Base-by-base conservation (phyloP, 1,140 invertebrate genomes). In the Cecropterus lyciades region DNA sequence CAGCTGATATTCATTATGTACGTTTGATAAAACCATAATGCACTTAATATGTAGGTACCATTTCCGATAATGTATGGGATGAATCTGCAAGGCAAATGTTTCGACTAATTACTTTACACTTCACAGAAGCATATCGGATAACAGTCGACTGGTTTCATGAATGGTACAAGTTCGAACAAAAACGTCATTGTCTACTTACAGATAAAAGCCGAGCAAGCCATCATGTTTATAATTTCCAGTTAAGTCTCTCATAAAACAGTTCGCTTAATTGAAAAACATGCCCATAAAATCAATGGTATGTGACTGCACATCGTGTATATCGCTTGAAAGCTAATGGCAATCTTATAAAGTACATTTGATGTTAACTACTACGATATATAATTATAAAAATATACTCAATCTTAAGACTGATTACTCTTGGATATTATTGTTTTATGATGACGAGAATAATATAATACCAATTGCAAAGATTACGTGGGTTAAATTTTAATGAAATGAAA, bases 211-310 rank as follows among this genome's bases (percentile, higher is more conserved):
- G 46, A 52, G 33, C 59, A 14, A 40, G 16, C 46, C 57, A 27
- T 43, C 33, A 40, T 51, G 46, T 63, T 52, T 52, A 51, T 51
- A 60, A 63, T 52, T 63, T 63, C 59, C 48, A 42, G 33, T 67
- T 59, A 46, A 73, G 56, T 14, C 43, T 53, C 37, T 64, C 49
- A 68, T 74, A 68, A 69, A 52, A 68, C 46, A 67, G 40, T 64
- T 62, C 57, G 56, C 65, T 73, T 70, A 73, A 73, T 70, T 70
- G 65, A 70, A 73, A 65, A 62, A 73, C 64, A 73, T 53, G 68
- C 7, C 24, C 60, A 67, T 64, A 70, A 70, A 73, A 70, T 64
- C 45, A 60, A 60, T 55, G 60, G 66, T 40, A 60, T 57, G 67
- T 51, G 46, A 55, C 40, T 64, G 52, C 43, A 27, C 20, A 43